Base-by-base conservation (phyloP, 2,888 invertebrate genomes). In the Leucania comma region DNA sequence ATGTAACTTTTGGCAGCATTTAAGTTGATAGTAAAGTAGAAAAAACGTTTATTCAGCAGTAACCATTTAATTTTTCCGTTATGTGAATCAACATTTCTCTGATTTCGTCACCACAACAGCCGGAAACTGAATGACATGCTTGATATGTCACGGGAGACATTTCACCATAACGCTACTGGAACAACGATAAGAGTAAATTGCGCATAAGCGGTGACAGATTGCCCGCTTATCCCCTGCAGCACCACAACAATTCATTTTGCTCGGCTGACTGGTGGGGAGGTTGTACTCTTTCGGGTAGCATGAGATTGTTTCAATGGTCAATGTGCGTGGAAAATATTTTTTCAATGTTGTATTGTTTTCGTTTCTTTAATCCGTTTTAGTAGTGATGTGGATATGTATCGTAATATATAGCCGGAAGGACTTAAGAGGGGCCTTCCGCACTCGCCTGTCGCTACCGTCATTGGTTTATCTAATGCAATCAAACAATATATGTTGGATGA, bases 151-250 rank as follows among this genome's bases (percentile, higher is more conserved):
- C 42, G 24, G 61, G 54, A 68, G 58, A 68, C 63, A 75, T 80
- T 71, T 54, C 65, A 53, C 68, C 68, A 63, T 72, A 62, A 62
- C 76, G 65, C 59, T 59, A 72, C 53, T 38, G 32, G 56, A 61
- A 65, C 65, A 76, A 76, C 72, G 80, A 79, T 80, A 79, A 68
- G 61, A 80, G 80, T 76, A 79, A 79, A 79, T 79, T 72, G 80
- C 72, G 76, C 59, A 79, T 79, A 79, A 76, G 80, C 78, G 76
- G 78, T 76, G 76, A 79, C 80, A 76, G 78, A 79, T 79, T 72
- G 80, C 78, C 67, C 32, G 78, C 68, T 79, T 65, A 79, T 80
- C 72, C 78, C 75, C 50, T 59, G 46, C 54, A 76, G 72, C 54
- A 67, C 72, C 80, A 71, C 80, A 72, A 62, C 78, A 56, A 79